Conservation (phyloP, 2,888 invertebrate genomes). For the Chromoteleia sp. region DNA sequence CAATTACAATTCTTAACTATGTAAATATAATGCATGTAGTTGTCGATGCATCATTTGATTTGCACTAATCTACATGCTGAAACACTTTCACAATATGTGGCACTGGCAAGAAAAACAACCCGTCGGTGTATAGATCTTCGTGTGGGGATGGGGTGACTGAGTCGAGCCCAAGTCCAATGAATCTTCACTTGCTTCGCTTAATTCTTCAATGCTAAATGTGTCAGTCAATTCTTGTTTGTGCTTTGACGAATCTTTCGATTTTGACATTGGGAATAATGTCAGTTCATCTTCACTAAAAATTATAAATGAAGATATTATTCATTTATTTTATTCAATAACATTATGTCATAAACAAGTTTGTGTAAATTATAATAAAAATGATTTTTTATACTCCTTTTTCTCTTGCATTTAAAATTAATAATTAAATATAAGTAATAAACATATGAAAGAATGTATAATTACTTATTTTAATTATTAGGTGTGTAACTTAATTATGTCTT, state of each 20-base stretch:
- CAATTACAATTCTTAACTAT: no score
- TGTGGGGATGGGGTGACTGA: conserved; percentile 78
- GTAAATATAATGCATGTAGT: conserved; percentile 3
- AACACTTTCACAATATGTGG: conserved; percentile 77
- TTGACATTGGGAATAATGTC: conserved; percentile 84
- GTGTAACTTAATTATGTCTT: no score
- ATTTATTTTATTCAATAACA: neutral
- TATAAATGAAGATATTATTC: neutral
- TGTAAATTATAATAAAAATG: neutral
- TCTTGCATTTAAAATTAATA: neutral
- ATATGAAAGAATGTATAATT: neutral
- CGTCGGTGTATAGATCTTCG: conserved; percentile 78
- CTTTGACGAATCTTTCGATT: conserved; percentile 78
- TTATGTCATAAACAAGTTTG: neutral
- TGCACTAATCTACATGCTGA: neutral
- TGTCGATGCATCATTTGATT: neutral
- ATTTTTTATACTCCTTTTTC: neutral
- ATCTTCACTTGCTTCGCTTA: conserved; percentile 83
- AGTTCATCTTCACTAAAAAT: conserved; percentile 83
- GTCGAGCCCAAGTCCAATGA: conserved; percentile 81
- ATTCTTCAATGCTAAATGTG: conserved; percentile 87
- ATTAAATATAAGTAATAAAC: neutral
- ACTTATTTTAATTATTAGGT: no score
- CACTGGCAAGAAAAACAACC: conserved; percentile 82
- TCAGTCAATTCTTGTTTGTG: conserved; percentile 86